Conservation (phyloP, 1,140 invertebrate genomes). For the Ylistrum balloti region DNA sequence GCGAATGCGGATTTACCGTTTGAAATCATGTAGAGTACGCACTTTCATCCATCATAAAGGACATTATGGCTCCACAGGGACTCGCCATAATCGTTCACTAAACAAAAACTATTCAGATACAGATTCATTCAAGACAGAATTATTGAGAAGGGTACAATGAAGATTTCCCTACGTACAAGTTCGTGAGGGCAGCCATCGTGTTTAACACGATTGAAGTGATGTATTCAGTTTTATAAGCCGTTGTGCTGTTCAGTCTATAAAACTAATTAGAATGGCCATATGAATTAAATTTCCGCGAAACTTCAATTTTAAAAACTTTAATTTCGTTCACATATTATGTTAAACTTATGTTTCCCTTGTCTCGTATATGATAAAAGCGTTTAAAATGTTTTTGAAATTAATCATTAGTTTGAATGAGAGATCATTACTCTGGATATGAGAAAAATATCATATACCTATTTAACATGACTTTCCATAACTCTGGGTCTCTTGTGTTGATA, state of each 20-base stretch:
- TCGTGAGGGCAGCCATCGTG: not conserved
- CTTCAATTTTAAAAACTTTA: not conserved
- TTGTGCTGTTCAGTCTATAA: not conserved
- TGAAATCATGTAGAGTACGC: not conserved
- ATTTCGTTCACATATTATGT: not conserved
- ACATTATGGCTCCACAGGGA: no score
- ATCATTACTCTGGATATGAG: not conserved
- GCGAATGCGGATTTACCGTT: not conserved
- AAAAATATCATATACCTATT: not conserved
- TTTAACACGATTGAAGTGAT: not conserved
- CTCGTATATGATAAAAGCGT: not conserved
- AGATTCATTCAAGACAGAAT: not conserved
- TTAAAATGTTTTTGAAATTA: constrained; percentile 26
- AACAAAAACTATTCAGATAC: not conserved
- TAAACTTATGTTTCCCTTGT: not conserved
- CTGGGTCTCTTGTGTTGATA: not conserved
- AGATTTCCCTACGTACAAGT: not conserved
- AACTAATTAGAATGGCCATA: not conserved
- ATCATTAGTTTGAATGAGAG: not conserved
- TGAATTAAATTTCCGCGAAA: not conserved
- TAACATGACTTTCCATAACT: not conserved
- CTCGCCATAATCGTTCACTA: not conserved
- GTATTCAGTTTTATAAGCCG: not conserved
- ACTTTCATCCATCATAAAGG: not conserved
- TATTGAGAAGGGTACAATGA: not conserved